Base-by-base conservation (phyloP, 2,113 vertebrate species). In the Sinocyclocheilus rhinocerous region DNA sequence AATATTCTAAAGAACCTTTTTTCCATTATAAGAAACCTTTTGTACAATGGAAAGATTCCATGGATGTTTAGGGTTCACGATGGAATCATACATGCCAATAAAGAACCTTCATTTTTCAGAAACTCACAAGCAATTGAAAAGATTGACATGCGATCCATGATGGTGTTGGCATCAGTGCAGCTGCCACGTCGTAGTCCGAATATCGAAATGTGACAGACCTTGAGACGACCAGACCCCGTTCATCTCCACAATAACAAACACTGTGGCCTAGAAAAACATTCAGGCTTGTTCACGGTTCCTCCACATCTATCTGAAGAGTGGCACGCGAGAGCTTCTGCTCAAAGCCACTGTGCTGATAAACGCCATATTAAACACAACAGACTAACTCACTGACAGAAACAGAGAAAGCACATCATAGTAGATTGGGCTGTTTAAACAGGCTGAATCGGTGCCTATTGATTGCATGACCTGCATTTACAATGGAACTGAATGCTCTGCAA, bases 141-240 rank as follows among this genome's bases (percentile, higher is more conserved):
- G 69, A 87, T 77, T 78, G 48, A 83, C 67, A 57, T 52, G 61
- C 65, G 3, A 63, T 26, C 18, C 20, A n/a, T n/a, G 18, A 73
- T 42, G 33, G 29, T 42, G 36, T 22, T 6, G 70, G 10, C 69
- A 11, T 4, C 18, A 72, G 18, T 22, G 69, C 16, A 73, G 11
- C 42, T 26, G 55, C 33, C 1, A 36, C 4, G 2, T 4, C 3
- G 10, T 29, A 48, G 81, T 48, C 65, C 6, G 16, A 24, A 69
- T 20, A 18, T 63, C 18, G 4, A 22, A 11, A 48, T 42, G 13
- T 45, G 57, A 63, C 61, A 50, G 61, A 70, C 80, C 24, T 70
- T 6, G 4, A 65, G 24, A 9, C 11, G 29, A 18, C 18, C 65
- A 33, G 45, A 52, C 45, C 65, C 24, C 5, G 42, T 67, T 69